These are phyloP conservation scores for Delphinus delphis DNA, from an alignment of 2,113 vertebrate genomes.

Conservation along the genomic window DNA sequence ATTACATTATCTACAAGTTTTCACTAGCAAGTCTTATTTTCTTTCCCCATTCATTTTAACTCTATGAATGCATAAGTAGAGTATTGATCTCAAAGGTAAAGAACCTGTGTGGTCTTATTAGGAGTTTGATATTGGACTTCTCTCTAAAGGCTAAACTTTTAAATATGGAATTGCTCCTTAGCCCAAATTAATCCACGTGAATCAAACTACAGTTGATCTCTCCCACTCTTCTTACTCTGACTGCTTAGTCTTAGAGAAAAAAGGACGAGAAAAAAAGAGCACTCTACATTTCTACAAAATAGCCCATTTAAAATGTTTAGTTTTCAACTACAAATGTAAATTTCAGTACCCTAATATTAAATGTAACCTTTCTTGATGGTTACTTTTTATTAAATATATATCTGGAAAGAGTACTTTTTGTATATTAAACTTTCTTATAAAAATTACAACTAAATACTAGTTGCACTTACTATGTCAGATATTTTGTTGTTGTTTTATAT, in stretches of 20 bases:
- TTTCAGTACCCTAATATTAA: not conserved
- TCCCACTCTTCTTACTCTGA: not conserved
- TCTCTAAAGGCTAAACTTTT: not conserved
- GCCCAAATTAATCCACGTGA: not conserved
- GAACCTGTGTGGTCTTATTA: not conserved
- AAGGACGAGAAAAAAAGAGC: not conserved
- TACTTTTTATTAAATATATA: not conserved
- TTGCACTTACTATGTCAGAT: not conserved
- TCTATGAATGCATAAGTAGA: not conserved
- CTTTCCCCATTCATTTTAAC: not conserved
- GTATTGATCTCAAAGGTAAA: not conserved
- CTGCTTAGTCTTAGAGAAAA: not conserved
- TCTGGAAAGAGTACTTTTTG: not conserved
- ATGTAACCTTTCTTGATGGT: not conserved
- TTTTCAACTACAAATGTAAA: not conserved
- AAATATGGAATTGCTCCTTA: not conserved
- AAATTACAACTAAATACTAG: not conserved
- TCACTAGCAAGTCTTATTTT: conserved; percentile 53
- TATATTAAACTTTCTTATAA: not conserved
- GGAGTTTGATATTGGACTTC: not conserved
- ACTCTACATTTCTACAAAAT: not conserved
- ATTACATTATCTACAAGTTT: conserved; percentile 38
- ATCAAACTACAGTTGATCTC: not conserved
- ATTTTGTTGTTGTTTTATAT: not conserved
- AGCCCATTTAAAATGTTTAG: not conserved